Base-by-base conservation (phyloP, 2,113 vertebrate genomes). In the Lipophrys pholis region DNA sequence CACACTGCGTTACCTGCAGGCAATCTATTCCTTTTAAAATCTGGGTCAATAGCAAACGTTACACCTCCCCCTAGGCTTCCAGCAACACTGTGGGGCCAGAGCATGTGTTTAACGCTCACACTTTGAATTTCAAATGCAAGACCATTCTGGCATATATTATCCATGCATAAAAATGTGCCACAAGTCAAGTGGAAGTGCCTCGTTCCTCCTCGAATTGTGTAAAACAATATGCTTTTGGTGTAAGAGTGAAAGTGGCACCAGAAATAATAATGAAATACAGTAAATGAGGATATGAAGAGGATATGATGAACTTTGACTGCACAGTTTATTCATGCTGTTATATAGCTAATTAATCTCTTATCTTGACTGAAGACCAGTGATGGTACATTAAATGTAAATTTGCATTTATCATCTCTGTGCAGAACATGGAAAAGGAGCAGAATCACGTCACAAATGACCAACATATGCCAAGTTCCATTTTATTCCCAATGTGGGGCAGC, bases 31-130 rank as follows among this genome's bases (percentile, higher is more conserved):
- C 81, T 76, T 78, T 86, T 80, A 58, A 87, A 87, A 93, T 89
- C 87, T 90, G 89, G 89, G 89, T 92, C 92, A 92, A 89, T 86
- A 86, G 86, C 84, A 84, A 85, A 86, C 80, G 46, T 78, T 76
- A 73, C 77, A 76, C 51, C 21, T 67, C 78, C 83, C 82, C 45
- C 54, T 42, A 52, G 81, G 83, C 69, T 65, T 61, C 69, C 64
- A 76, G 77, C 76, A 81, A 82, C 76, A 86, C 78, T 66, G 69
- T 64, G 62, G 63, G 73, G 60, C 88, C 49, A 16, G 46, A 78
- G 84, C 85, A 68, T 89, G 81, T 89, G 82, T 83, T 90, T 83
- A 89, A 86, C 62, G 72, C 85, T 89, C 75, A 84, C 52, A 42
- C 77, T 78, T 86, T 84, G 73, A 83, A 86, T 90, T 88, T 84